Conservation (phyloP, 2,797 vertebrate species). For the Myripristis murdjan region DNA sequence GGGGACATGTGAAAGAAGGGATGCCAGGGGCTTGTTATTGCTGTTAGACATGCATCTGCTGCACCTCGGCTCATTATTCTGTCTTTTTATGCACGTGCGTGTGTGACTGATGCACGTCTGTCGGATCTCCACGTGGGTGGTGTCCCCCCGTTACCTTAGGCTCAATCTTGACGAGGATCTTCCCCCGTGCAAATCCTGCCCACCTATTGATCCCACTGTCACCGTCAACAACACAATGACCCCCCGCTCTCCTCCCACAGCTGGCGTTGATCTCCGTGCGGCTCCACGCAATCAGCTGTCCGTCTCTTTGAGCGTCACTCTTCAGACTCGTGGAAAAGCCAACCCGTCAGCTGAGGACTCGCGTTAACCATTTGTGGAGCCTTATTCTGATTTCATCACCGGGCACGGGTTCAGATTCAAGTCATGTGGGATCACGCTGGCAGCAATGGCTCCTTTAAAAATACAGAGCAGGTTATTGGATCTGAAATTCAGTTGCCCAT, state of each 20-base stretch:
- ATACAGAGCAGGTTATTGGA: too few relatives aligned
- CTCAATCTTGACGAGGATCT: neutral
- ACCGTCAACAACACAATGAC: neutral
- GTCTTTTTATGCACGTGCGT: neutral
- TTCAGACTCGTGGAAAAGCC: too few relatives aligned
- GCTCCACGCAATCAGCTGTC: neutral
- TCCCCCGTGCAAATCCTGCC: too few relatives aligned
- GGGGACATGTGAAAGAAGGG: neutral
- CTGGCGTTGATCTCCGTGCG: neutral
- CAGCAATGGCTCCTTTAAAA: too few relatives aligned
- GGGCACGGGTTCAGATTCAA: too few relatives aligned
- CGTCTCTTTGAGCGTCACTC: too few relatives aligned
- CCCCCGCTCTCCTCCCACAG: neutral
- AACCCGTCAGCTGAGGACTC: too few relatives aligned
- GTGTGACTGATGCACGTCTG: neutral
- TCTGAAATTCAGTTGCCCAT: too few relatives aligned
- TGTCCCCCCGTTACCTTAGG: neutral
- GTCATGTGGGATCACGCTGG: too few relatives aligned
- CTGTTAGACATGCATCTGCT: constrained; percentile 14
- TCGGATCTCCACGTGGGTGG: neutral
- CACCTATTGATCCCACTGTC: too few relatives aligned
- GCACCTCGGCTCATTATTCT: neutral
- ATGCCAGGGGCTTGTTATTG: neutral
- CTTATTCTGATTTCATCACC: too few relatives aligned
- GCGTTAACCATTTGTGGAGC: too few relatives aligned